Conservation (phyloP, 2,797 vertebrate genomes). For the Micropoecilia bifurca region DNA sequence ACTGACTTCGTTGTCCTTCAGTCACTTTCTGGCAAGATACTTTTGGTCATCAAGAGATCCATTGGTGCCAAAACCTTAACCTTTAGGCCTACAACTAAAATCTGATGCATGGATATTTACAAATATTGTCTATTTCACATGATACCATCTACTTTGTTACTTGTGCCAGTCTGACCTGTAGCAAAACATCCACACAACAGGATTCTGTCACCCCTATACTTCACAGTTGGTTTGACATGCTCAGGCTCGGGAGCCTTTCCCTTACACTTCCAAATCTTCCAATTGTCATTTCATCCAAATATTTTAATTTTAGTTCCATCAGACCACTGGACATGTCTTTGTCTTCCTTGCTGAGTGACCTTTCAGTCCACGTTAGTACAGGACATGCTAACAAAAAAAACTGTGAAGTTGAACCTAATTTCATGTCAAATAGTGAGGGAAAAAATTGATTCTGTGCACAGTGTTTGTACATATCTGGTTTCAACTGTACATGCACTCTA, state of each 20-base stretch:
- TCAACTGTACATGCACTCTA: conserved; percentile 1
- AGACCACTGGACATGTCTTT: not conserved
- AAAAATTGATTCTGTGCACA: not conserved
- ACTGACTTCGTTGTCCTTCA: not conserved
- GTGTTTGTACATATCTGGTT: not conserved
- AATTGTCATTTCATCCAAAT: not conserved
- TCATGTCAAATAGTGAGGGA: not conserved
- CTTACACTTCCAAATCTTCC: not conserved
- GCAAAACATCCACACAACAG: not conserved
- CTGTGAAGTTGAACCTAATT: not conserved
- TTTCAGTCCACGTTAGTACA: not conserved
- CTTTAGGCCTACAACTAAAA: not conserved
- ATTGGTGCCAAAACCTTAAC: not conserved
- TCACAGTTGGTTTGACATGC: not conserved
- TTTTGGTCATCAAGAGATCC: not conserved
- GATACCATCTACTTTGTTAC: not conserved
- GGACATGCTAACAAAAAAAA: not conserved
- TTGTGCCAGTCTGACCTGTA: not conserved
- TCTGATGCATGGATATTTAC: not conserved
- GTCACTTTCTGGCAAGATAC: not conserved
- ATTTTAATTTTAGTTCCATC: not conserved
- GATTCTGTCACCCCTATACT: not conserved
- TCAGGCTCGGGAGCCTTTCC: not conserved
- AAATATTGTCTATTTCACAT: not conserved
- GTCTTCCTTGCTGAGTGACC: not conserved